These are phyloP conservation scores for Zaprionus ghesquierei DNA, from an alignment of 1,140 invertebrate species.

Conservation along the genomic window DNA sequence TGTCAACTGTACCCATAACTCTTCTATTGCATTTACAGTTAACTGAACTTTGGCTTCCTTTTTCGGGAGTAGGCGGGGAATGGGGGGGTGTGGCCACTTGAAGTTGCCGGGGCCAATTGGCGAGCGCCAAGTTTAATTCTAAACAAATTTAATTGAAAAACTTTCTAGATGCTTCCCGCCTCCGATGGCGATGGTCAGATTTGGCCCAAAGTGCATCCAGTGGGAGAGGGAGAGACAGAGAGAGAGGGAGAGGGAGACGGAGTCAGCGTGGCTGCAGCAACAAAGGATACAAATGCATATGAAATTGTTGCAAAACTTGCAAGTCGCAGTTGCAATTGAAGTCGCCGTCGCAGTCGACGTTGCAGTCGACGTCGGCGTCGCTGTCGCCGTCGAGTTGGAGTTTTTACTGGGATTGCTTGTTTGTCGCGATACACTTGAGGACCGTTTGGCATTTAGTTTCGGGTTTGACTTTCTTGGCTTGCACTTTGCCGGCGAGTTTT, in stretches of 20 bases:
- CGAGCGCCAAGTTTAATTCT: slow-evolving; percentile 71
- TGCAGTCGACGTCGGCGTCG: slow-evolving; percentile 29
- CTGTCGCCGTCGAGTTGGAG: background rate
- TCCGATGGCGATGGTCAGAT: slow-evolving; percentile 59
- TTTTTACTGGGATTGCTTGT: slow-evolving; percentile 24
- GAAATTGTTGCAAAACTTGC: slow-evolving; percentile 68
- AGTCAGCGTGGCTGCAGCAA: slow-evolving; percentile 11
- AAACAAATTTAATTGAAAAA: slow-evolving; percentile 79
- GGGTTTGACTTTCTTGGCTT: slow-evolving; percentile 15
- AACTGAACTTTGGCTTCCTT: slow-evolving; percentile 38
- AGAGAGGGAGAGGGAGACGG: background rate
- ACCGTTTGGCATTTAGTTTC: slow-evolving; percentile 70
- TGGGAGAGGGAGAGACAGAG: background rate
- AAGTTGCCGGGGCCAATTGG: slow-evolving; percentile 23
- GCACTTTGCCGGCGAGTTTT: slow-evolving; percentile 1
- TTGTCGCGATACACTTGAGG: slow-evolving; percentile 65
- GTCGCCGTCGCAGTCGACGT: slow-evolving; percentile 36
- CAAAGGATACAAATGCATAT: slow-evolving; percentile 69
- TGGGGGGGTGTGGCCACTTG: too few relatives aligned
- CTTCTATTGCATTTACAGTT: slow-evolving; percentile 34
- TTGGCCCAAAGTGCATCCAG: slow-evolving; percentile 13
- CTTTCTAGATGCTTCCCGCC: slow-evolving; percentile 49
- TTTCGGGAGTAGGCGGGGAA: too few relatives aligned
- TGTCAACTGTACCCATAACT: slow-evolving; percentile 7
- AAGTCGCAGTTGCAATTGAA: too few relatives aligned